Evolutionary conservation across 2,888 invertebrate genomes (phyloP), one percentile per base, ranked within the genome.

Genomic region (Mythimna albipuncta): DNA sequence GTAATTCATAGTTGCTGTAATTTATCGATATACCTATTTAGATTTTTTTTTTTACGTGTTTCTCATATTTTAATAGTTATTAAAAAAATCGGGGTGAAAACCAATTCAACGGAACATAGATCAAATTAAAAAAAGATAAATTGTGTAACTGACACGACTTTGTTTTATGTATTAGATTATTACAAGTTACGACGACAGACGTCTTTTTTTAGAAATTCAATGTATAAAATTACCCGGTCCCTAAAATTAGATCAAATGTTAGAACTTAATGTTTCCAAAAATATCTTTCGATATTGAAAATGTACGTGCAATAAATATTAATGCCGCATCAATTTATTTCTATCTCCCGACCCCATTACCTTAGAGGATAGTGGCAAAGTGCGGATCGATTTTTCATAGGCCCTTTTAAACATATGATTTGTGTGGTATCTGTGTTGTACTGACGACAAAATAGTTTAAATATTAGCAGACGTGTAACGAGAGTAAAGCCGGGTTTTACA

Each of bases 351-450:
- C 16, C 38, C 72, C 70, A 72, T 75, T 63, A 73, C 67, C 61
- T 38, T 41, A 57, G 79, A 35, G 66, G 84, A 84, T 84, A 80
- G 83, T 86, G 78, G 85, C 77, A 82, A 84, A 86, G 87, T 85
- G 84, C 74, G 58, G 75, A 81, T 66, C 83, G 54, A 85, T 85
- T 85, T 85, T 85, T 85, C 85, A 86, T 72, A 72, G 64, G 72
- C 55, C 68, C 85, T 81, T 80, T 79, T 69, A 84, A 82, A 82
- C 50, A 64, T 79, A 83, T 83, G 79, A 83, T 77, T 83, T 83
- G 81, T 83, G 79, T 62, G 58, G 58, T 59, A 64, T 83, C 59
- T 54, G 69, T 57, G 44, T 47, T 55, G 72, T 76, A 80, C 74
- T 64, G 21, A 57, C 55, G 32, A 55, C 66, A 70, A 77, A 81